Percentiles rank a stretch among this genome's conserved stretches.
phyloP scores from a whole-genome alignment of 2,888 invertebrate genomes.

The Zootermopsis nevadensis region DNA sequence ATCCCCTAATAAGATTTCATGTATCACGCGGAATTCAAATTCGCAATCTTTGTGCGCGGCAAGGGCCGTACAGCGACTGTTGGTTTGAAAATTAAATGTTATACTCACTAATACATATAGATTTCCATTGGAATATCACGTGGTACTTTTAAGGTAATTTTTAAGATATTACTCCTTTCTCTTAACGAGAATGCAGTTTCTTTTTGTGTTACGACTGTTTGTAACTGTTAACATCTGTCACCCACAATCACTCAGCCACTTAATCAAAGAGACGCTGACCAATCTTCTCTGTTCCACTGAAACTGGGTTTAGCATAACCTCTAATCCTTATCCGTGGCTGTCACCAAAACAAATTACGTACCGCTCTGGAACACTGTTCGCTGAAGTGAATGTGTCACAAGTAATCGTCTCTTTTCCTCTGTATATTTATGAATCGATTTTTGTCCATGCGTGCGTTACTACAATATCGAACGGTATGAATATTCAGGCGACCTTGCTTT shows the following conservation, averaged over 20 bases:
- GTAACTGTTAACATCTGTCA: not conserved
- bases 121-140: not conserved
- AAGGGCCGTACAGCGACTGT: too few species aligned
- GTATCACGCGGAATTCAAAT: too few species aligned
- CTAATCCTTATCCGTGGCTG: too few species aligned
- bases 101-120: not conserved
- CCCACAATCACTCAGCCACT: not conserved
- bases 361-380: not conserved
- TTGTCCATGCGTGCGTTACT: not conserved
- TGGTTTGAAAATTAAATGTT: not conserved
- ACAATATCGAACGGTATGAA: not conserved
- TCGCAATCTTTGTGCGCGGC: too few species aligned
- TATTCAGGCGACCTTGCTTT: not conserved
- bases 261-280: not conserved
- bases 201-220: too few species aligned
- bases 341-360: not conserved
- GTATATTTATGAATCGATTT: slow-evolving; percentile 5
- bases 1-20: too few species aligned
- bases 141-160: not conserved
- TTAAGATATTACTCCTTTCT: too few species aligned
- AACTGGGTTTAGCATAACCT: too few species aligned
- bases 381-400: not conserved
- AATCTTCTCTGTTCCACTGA: not conserved
- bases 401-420: not conserved
- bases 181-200: too few species aligned